phyloP scores from a whole-genome alignment of 2,113 vertebrate genomes.

The Syngnathus scovelli region DNA sequence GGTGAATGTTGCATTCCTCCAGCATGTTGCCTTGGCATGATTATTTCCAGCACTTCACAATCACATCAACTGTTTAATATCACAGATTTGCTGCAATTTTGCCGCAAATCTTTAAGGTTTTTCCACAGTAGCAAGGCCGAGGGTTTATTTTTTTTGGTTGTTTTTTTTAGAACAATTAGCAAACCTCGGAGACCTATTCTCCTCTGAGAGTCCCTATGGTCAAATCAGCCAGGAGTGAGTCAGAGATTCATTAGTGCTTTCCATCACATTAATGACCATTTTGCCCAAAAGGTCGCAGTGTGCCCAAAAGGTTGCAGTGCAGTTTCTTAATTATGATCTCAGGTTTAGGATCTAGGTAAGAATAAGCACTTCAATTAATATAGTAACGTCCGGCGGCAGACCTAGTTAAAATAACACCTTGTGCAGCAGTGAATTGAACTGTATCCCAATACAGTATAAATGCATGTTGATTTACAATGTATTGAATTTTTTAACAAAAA shows the following conservation, averaged over 20 bases:
- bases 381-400: slow-evolving; percentile 11
- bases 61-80: slow-evolving; percentile 84
- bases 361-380: slow-evolving; percentile 24
- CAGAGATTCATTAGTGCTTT: slow-evolving; percentile 34
- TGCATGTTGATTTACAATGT: too few relatives aligned
- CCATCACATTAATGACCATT: slow-evolving; percentile 33
- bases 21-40: slow-evolving; percentile 86
- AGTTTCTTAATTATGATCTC: slow-evolving; percentile 27
- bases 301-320: slow-evolving; percentile 43
- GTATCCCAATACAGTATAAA: too few relatives aligned
- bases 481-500: too few relatives aligned
- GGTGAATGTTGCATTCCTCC: slow-evolving; percentile 92
- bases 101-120: slow-evolving; percentile 58
- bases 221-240: slow-evolving; percentile 42
- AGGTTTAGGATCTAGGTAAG: slow-evolving; percentile 21
- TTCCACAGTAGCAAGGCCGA: slow-evolving; percentile 39
- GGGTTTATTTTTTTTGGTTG: too few relatives aligned
- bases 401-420: too few relatives aligned
- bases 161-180: slow-evolving; percentile 59
- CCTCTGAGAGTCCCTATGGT: slow-evolving; percentile 37
- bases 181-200: slow-evolving; percentile 31
- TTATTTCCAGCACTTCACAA: slow-evolving; percentile 84
- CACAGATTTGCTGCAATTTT: slow-evolving; percentile 77
- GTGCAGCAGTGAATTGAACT: too few relatives aligned
- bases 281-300: slow-evolving; percentile 44